Conservation (phyloP, 2,797 vertebrate genomes). For the Oreortyx pictus region DNA sequence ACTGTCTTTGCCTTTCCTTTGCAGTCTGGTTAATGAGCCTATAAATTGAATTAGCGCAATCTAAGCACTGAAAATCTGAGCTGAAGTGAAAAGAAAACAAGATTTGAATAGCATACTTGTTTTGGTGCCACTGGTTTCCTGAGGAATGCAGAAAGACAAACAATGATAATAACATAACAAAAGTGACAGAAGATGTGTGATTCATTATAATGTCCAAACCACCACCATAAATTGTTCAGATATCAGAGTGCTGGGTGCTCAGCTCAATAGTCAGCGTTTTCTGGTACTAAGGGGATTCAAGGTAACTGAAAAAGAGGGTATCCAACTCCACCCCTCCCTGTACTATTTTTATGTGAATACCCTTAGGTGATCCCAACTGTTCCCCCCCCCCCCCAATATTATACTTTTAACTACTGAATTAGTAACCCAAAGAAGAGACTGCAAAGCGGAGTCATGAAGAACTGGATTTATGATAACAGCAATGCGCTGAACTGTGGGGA, state of each 20-base stretch:
- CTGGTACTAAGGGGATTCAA: not conserved
- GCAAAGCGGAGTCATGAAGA: not conserved
- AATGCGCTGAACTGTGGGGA: not conserved
- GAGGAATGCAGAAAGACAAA: not conserved
- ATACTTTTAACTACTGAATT: not conserved
- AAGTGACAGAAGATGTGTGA: not conserved
- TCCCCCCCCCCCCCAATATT: too few relatives aligned
- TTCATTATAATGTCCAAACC: not conserved
- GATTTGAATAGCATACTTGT: not conserved
- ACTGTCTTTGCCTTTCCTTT: constrained; percentile 37
- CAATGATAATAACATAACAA: not conserved
- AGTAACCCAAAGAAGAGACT: not conserved
- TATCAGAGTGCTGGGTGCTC: not conserved
- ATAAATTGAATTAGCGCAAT: constrained; percentile 73
- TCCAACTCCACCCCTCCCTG: not conserved
- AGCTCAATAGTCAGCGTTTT: not conserved
- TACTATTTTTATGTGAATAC: not conserved
- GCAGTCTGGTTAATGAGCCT: constrained; percentile 70
- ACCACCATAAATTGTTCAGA: not conserved
- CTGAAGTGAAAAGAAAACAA: constrained; percentile 26
- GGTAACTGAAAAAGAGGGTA: not conserved
- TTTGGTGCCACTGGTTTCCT: not conserved
- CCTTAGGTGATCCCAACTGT: not conserved
- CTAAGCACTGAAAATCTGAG: constrained; percentile 16
- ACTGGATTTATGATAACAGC: not conserved